Evolutionary conservation across 2,113 vertebrate genomes (phyloP), one percentile per base, ranked within the genome.

Genomic region (Motacilla tschutschensis): DNA sequence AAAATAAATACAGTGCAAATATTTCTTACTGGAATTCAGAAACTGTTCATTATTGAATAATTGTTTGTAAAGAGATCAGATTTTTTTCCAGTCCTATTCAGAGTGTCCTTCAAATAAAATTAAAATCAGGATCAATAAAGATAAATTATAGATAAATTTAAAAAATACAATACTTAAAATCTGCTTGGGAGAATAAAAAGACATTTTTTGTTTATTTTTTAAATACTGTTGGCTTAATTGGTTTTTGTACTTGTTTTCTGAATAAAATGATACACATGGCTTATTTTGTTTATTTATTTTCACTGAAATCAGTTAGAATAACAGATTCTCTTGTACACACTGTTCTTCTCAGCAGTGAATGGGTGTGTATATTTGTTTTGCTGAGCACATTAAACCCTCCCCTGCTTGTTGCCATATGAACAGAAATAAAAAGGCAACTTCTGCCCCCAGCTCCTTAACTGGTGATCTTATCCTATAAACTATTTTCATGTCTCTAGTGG

Each of bases 211-310:
- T 24, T 36, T 35, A 8, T 54, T 43, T 89, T 92, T 93, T 47
- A 78, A 74, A 57, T 62, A 28, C 4, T 15, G 6, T 70, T 57
- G 36, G 10, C 40, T 73, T 86, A 78, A 47, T 14, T 57, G 51
- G 22, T 88, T 85, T 36, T 81, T 57, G 28, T 76, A 83, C 36
- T 91, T 74, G 43, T 65, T 94, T 95, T 92, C 66, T 57, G 77
- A 93, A 87, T 84, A 86, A 94, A 94, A 44, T 43, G 28, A 64
- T 36, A 31, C 2, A 36, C 5, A 5, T 8, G 13, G 40, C 20
- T 77, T 44, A 44, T 77, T 44, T 53, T 29, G 14, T 41, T 83
- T 21, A 14, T 8, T 87, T 87, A 22, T 71, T 90, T 67, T 63
- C 43, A 19, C 22, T 46, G 53, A 53, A 53, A 58, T 43, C 14